Conservation (phyloP, 2,797 vertebrate genomes). For the Anomalospiza imberbis region DNA sequence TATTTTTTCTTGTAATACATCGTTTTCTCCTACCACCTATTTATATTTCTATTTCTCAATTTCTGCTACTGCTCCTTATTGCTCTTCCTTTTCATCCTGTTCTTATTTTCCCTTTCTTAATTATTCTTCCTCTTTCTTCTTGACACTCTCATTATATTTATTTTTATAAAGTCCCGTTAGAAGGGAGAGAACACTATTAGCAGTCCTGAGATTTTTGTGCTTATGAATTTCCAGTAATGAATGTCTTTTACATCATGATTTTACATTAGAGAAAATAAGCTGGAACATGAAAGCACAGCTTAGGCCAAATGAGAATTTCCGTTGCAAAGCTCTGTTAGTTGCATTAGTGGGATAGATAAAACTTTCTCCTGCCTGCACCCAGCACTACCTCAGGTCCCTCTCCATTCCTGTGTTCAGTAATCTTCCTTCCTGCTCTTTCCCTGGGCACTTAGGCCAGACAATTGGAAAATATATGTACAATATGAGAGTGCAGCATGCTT, state of each 20-base stretch:
- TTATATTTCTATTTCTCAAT: background rate
- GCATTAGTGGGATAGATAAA: background rate
- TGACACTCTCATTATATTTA: constrained; percentile 2
- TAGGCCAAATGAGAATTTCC: background rate
- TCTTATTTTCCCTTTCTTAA: background rate
- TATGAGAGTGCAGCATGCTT: background rate
- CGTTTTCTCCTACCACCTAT: background rate
- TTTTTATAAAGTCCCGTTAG: constrained; percentile 3
- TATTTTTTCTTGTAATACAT: background rate
- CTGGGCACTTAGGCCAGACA: background rate
- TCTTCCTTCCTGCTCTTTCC: background rate
- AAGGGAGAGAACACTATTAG: background rate
- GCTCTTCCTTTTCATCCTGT: background rate
- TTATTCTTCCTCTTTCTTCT: constrained; percentile 9
- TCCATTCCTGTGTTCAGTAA: background rate
- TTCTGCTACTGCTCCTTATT: background rate
- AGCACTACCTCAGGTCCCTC: background rate
- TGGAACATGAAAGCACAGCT: background rate
- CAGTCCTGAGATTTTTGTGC: background rate
- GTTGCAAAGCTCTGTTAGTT: background rate
- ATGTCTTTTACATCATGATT: background rate
- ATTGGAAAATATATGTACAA: background rate
- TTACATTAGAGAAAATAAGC: constrained; percentile 23
- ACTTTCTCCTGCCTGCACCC: background rate
- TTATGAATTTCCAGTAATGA: background rate